These are phyloP conservation scores for Drosophila monieri DNA, from an alignment of 2,888 invertebrate genomes.

Conservation along the genomic window DNA sequence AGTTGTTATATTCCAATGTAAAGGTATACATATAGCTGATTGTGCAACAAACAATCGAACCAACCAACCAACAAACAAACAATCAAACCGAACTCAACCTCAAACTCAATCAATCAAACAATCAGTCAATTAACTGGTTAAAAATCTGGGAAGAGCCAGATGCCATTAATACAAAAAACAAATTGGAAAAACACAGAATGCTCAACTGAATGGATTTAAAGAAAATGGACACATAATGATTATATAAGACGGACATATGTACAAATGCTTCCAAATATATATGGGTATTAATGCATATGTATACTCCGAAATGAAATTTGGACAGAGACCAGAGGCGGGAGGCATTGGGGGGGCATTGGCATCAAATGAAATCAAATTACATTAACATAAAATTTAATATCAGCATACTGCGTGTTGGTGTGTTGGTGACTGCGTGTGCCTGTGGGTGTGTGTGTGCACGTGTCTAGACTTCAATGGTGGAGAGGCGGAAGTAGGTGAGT, in stretches of 20 bases:
- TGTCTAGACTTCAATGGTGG: constrained; percentile 51
- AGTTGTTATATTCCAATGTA: constrained; percentile 17
- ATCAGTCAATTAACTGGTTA: constrained; percentile 32
- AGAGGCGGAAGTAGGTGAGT: constrained; percentile 31
- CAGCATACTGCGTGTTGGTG: constrained; percentile 47
- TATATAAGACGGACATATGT: constrained; percentile 15
- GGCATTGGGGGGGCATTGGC: constrained; percentile 13
- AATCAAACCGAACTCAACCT: constrained; percentile 38
- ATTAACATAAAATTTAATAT: constrained; percentile 70
- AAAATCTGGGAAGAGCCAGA: constrained; percentile 5
- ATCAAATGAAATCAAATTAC: constrained; percentile 62
- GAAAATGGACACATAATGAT: constrained; percentile 24
- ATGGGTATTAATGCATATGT: constrained; percentile 26
- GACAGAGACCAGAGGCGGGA: background rate
- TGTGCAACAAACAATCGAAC: constrained; percentile 54
- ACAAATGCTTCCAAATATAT: constrained; percentile 38
- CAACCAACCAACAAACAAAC: constrained; percentile 46
- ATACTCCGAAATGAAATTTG: constrained; percentile 49
- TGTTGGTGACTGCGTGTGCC: constrained; percentile 22
- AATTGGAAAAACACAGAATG: constrained; percentile 18
- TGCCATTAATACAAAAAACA: constrained; percentile 28
- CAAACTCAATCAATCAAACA: constrained; percentile 39
- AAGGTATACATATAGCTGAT: constrained; percentile 43
- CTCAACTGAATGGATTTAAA: constrained; percentile 13
- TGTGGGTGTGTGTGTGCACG: constrained; percentile 22